phyloP scores from a whole-genome alignment of 1,140 invertebrate genomes.

The Zaprionus kolodkinae region DNA sequence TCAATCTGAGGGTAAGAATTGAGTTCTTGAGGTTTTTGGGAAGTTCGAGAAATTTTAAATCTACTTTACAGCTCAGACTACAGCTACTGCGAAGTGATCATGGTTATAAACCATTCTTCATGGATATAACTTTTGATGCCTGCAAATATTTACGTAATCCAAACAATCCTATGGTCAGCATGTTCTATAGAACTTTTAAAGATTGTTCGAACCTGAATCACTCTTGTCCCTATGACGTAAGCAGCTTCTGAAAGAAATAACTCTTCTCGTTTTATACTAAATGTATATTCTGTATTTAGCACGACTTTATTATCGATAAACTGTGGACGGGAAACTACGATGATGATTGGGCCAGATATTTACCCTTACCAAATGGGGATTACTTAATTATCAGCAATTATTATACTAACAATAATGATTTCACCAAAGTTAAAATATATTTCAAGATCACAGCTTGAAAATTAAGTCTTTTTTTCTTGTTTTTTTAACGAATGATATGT shows the following conservation, averaged over 20 bases:
- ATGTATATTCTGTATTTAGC: background rate
- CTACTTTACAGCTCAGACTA: background rate
- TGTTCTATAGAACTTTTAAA: background rate
- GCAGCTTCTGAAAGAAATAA: background rate
- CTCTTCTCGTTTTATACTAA: background rate
- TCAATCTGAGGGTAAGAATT: slow-evolving; percentile 23
- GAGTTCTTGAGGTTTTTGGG: no score
- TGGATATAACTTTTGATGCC: background rate
- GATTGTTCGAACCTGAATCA: background rate
- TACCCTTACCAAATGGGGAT: background rate
- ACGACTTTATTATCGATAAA: slow-evolving; percentile 5
- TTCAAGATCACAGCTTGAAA: background rate
- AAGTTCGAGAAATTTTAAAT: no score
- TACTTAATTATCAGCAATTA: background rate
- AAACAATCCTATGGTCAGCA: background rate
- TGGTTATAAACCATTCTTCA: slow-evolving; percentile 1
- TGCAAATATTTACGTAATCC: background rate
- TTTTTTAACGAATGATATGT: background rate
- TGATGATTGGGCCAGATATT: background rate
- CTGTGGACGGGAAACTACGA: slow-evolving; percentile 1
- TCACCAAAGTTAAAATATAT: background rate
- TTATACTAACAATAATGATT: background rate
- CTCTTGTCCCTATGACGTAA: slow-evolving; percentile 12
- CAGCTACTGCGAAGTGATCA: background rate
- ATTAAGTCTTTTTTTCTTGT: no score